Percentiles rank a stretch among this genome's conserved stretches.
Conservation (phyloP, 2,113 vertebrate genomes). For the Proteles cristata region DNA sequence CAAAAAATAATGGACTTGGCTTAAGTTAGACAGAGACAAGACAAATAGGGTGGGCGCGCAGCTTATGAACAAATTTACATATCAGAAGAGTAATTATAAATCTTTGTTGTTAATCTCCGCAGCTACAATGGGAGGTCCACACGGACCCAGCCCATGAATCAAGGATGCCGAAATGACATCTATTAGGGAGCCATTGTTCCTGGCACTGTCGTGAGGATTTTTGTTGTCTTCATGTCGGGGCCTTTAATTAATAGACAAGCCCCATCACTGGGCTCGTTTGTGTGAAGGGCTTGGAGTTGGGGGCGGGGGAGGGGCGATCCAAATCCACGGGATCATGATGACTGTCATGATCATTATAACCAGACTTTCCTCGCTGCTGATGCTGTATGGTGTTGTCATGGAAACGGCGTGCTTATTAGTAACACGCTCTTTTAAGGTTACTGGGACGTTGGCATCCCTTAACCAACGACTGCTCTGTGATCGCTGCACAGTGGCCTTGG, state of each 20-base stretch:
- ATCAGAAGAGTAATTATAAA: constrained; percentile 46
- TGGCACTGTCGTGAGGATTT: neutral
- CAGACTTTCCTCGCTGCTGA: constrained; percentile 13
- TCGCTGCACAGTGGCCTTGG: neutral
- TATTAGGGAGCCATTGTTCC: constrained; percentile 38
- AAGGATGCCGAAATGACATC: neutral
- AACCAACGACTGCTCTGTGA: neutral
- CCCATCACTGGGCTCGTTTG: neutral
- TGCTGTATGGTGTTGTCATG: constrained; percentile 56
- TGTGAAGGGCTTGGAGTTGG: neutral
- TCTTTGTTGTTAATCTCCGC: constrained; percentile 49
- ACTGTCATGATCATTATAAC: constrained; percentile 54
- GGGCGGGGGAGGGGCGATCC: neutral
- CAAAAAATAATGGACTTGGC: neutral
- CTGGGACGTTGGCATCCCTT: constrained; percentile 39
- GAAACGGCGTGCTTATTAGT: constrained; percentile 69
- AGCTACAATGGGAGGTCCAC: neutral
- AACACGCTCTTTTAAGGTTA: constrained; percentile 55
- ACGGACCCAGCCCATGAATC: neutral
- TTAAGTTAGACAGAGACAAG: neutral
- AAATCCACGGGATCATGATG: neutral
- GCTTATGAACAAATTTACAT: neutral
- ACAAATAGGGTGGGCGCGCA: neutral
- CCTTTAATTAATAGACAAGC: constrained; percentile 67
- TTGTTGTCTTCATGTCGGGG: constrained; percentile 8